Evolutionary conservation across 2,113 vertebrate species (phyloP).

Genomic region (Geococcyx californianus): DNA sequence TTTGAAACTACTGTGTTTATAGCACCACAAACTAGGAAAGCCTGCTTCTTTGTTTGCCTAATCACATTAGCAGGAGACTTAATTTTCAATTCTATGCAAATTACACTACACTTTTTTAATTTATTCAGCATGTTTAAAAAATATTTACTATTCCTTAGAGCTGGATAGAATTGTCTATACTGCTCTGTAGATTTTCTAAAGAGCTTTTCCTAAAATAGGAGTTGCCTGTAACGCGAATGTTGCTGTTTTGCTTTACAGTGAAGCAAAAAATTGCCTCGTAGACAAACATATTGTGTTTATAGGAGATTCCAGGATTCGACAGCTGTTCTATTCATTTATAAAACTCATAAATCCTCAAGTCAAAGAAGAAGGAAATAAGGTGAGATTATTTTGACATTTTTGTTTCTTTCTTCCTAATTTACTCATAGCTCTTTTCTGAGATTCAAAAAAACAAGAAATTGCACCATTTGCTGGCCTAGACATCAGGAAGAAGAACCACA

Average conservation of each 20-base stretch:
- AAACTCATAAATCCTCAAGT: slow-evolving; percentile 88
- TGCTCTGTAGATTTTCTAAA: not conserved
- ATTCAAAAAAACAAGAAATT: not conserved
- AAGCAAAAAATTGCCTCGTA: slow-evolving; percentile 90
- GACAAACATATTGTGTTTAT: slow-evolving; percentile 89
- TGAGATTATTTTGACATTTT: slow-evolving; percentile 59
- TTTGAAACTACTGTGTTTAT: not conserved
- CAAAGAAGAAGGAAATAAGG: slow-evolving; percentile 92
- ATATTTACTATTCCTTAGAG: not conserved
- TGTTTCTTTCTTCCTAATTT: not conserved
- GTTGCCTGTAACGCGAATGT: not conserved
- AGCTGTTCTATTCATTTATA: slow-evolving; percentile 92
- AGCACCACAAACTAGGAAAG: not conserved
- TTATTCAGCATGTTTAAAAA: not conserved
- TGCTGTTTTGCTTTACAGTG: slow-evolving; percentile 82
- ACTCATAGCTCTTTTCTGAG: not conserved
- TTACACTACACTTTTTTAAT: not conserved
- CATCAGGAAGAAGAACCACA: not conserved
- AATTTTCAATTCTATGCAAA: not conserved
- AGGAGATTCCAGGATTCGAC: slow-evolving; percentile 95
- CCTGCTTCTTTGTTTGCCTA: not conserved
- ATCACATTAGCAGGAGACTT: not conserved
- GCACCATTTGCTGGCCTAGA: not conserved
- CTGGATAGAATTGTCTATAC: not conserved
- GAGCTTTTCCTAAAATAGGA: not conserved